Evolutionary conservation across 2,113 vertebrate species (phyloP).

Genomic region (human (Homo sapiens)): DNA sequence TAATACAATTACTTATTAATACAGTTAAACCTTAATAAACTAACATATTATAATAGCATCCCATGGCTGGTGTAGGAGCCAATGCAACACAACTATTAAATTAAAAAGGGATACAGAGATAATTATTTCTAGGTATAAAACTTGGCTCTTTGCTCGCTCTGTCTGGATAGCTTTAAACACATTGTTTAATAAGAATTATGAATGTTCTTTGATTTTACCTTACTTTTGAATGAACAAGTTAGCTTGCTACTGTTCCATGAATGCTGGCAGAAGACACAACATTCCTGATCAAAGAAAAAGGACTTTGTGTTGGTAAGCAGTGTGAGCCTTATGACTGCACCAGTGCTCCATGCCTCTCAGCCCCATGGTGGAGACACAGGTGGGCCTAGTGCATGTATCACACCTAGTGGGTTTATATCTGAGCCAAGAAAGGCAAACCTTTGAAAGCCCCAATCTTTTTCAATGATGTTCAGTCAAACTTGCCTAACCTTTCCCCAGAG

Average conservation of each 20-base stretch:
- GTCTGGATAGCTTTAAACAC: not conserved
- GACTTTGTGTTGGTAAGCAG: not conserved
- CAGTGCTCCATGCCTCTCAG: not conserved
- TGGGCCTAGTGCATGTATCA: not conserved
- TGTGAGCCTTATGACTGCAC: not conserved
- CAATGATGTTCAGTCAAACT: not conserved
- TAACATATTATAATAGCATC: not conserved
- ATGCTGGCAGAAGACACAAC: not conserved
- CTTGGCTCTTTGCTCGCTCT: not conserved
- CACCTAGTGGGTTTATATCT: not conserved
- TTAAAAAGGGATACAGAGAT: not conserved
- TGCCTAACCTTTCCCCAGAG: not conserved
- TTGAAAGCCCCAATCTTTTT: not conserved
- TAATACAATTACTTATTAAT: constrained; percentile 23
- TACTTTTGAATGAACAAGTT: not conserved
- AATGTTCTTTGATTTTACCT: not conserved
- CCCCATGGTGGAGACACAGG: not conserved
- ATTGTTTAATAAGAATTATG: not conserved
- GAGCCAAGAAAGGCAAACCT: not conserved
- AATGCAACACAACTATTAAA: not conserved
- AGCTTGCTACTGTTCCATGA: not conserved
- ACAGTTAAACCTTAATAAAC: constrained; percentile 14
- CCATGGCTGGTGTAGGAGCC: not conserved
- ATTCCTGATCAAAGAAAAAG: not conserved
- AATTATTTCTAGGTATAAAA: not conserved